A percentile compares a stretch with the other conserved stretches of the same genome.
Conservation (phyloP, 1,140 invertebrate species). For the Drosophila asahinai region DNA sequence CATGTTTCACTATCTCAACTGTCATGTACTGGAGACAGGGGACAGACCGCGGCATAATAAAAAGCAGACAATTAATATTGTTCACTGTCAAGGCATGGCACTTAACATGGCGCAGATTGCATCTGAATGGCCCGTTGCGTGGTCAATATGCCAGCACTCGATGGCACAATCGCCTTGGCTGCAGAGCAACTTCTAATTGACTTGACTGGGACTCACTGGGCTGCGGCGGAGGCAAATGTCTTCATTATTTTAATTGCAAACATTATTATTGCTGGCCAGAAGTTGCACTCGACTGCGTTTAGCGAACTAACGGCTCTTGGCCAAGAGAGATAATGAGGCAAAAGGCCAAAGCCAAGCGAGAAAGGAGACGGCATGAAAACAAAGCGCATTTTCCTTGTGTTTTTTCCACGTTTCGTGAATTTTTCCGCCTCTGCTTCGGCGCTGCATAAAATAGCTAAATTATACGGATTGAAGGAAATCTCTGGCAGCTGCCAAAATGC, state of each 20-base stretch:
- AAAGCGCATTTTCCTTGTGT: conserved; percentile 37
- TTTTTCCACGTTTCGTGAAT: conserved; percentile 4
- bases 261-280: conserved; percentile 64
- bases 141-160: conserved; percentile 14
- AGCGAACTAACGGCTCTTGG: conserved; percentile 38
- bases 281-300: conserved; percentile 63
- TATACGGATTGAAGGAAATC: conserved; percentile 67
- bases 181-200: conserved; percentile 34
- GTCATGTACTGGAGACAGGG: conserved; percentile 23
- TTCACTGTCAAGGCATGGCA: conserved; percentile 71
- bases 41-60: conserved; percentile 26
- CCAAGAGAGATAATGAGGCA: conserved; percentile 72
- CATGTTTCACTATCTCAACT: conserved; percentile 42
- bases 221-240: conserved; percentile 54
- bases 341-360: conserved; percentile 39
- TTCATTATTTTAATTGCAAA: conserved; percentile 83
- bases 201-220: conserved; percentile 2
- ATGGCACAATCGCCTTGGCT: conserved; percentile 7
- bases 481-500: conserved; percentile 71
- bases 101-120: conserved; percentile 64
- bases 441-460: conserved; percentile 75
- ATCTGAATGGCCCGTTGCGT: conserved; percentile 10
- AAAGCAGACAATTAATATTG: conserved; percentile 64
- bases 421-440: conserved; percentile 17
- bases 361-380: conserved; percentile 59